phyloP scores from a whole-genome alignment of 2,888 invertebrate genomes.

The Augiades crinisus region DNA sequence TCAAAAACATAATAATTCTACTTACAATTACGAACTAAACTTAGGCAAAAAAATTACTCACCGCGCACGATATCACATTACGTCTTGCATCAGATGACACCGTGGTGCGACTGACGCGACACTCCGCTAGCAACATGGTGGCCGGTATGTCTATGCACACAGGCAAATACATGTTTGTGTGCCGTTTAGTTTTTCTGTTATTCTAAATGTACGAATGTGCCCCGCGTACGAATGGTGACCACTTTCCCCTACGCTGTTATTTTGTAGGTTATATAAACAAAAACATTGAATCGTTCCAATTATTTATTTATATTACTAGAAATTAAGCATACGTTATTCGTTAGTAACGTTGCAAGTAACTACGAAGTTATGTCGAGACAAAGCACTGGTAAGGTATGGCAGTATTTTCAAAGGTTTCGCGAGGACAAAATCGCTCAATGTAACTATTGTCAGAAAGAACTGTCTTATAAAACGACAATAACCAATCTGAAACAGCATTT shows the following conservation, averaged over 20 bases:
- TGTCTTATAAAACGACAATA: neutral
- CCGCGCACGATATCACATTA: no score
- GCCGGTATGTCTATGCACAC: conserved; percentile 23
- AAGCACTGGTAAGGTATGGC: neutral
- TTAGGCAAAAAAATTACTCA: no score
- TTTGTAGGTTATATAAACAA: no score
- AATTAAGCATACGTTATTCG: no score
- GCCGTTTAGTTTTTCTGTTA: conserved; percentile 23
- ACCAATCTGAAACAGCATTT: neutral
- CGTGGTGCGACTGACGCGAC: no score
- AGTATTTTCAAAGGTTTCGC: neutral
- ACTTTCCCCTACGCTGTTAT: conserved; percentile 26
- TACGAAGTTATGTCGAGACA: neutral
- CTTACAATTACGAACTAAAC: no score
- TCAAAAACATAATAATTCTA: no score
- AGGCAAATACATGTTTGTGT: conserved; percentile 20
- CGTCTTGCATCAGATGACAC: no score
- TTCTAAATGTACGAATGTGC: conserved; percentile 3
- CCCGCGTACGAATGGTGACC: conserved; percentile 23
- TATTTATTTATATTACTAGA: no score
- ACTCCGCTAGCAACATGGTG: conserved; percentile 18
- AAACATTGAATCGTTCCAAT: no score
- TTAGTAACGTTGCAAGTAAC: no score
- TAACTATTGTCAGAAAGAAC: neutral
- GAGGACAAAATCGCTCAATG: neutral